Evolutionary conservation across 2,113 vertebrate species (phyloP), one percentile per base, ranked within the genome.

Genomic region (Micromys minutus): DNA sequence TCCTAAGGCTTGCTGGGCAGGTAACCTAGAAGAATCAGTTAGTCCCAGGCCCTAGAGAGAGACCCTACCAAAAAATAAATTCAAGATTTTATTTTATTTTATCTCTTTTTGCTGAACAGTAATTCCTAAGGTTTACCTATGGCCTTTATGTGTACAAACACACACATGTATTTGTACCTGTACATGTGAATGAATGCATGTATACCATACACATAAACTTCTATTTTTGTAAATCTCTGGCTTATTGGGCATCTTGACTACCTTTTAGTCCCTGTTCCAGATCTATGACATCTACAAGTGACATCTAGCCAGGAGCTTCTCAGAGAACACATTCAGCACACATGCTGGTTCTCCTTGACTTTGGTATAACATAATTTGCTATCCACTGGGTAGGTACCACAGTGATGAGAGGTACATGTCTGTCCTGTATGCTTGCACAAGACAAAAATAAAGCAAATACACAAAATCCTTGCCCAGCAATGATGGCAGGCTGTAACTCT

Each of bases 251-350:
- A 69, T 31, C 31, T 34, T 72, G 26, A 4, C 16, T 5, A 36
- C 2, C 6, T 52, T 74, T 55, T 57, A 36, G 0, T 26, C 2
- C 21, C 7, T 26, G 19, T 22, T 12, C 7, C 63, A n/a, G 15
- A 12, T 16, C 29, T 9, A 8, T 22, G 7, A 22, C 34, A 15
- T 63, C 74, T 47, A 21, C 0, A 0, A 0, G 0, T 34, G 6
- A 13, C 36, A 5, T 31, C 57, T 74, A 47, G 6, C 4, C 26
- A 3, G 34, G 42, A 79, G 42, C 19, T 65, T 74, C 15, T 26
- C 22, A 13, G 45, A 65, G 15, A n/a, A n/a, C 17, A 24, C 3
- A 16, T 39, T 55, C 42, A 61, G 0, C 6, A 36, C n/a, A 13
- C 29, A 19, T 45, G 34, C 42, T 21, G 34, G 1, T n/a, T 85